Conservation (phyloP, 2,797 vertebrate species). For the Linurgus olivaceus region DNA sequence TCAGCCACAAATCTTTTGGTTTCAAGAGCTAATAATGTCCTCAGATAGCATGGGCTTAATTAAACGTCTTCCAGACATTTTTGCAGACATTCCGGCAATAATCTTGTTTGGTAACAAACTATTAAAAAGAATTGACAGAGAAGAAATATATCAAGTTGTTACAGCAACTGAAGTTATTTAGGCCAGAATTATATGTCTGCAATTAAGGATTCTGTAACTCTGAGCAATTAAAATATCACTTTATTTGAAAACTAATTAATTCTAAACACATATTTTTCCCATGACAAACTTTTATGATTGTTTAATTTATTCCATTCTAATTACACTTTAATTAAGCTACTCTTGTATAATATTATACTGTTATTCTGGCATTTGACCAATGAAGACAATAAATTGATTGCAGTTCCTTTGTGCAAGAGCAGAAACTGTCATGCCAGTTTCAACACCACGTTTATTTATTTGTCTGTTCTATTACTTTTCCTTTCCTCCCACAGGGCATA, state of each 20-base stretch:
- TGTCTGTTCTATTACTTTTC: conserved; percentile 66
- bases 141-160: conserved; percentile 73
- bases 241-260: conserved; percentile 81
- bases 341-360: conserved; percentile 73
- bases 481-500: conserved; percentile 63
- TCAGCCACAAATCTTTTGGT: neutral
- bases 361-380: conserved; percentile 73
- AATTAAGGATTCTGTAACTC: conserved; percentile 78
- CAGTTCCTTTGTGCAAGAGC: conserved; percentile 61
- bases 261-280: conserved; percentile 81
- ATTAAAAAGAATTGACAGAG: conserved; percentile 56
- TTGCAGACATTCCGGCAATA: conserved; percentile 62
- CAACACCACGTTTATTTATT: conserved; percentile 56
- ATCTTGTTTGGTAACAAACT: conserved; percentile 55
- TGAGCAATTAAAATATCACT: conserved; percentile 79
- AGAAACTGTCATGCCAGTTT: conserved; percentile 45
- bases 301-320: conserved; percentile 82
- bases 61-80: conserved; percentile 60
- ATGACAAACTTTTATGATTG: conserved; percentile 77
- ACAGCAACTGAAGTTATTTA: conserved; percentile 62
- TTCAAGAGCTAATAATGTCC: conserved; percentile 31
- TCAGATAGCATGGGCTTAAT: conserved; percentile 57
- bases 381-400: conserved; percentile 63
- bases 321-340: conserved; percentile 82
- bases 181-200: conserved; percentile 70